Evolutionary conservation across 1,140 invertebrate genomes (phyloP), one percentile per base, ranked within the genome.

Genomic region (Drosophila nigrodunni): DNA sequence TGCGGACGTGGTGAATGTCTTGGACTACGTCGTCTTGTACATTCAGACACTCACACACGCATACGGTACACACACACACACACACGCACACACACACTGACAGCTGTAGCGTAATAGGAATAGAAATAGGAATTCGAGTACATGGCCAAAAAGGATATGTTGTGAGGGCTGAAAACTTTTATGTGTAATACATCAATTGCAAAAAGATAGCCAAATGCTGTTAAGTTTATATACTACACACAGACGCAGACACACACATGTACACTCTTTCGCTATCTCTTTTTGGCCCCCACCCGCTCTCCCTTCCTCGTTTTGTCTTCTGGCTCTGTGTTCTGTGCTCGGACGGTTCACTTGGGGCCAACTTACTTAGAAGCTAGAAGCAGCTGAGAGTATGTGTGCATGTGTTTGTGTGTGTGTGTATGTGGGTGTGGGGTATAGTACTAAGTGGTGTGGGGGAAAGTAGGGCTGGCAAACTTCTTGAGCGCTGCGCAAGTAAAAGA

Each of bases 151-250:
- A 57, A 57, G 43, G 34, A 66, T 72, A 30, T 74, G 76, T 75
- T 30, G 25, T 30, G 50, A 64, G 46, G 39, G 30, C 86, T 89
- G 81, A 86, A 89, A 89, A 89, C 86, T 89, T 88, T 88, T 89
- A 90, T 90, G 86, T 89, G 86, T 91, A 91, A 91, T 91, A 91
- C 89, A 91, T 91, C 89, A 91, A 91, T 91, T 91, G 89, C 89
- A 91, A 91, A 91, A 91, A 91, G 89, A 90, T 90, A 90, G 87
- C 87, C 87, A 90, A 90, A 89, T 90, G 86, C 86, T 86, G 81
- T 90, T 89, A 89, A 90, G 80, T 89, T 90, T 89, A 89, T 89
- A 89, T 90, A 89, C 85, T 90, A 85, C 81, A 85, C 65, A 81
- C 60, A 59, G 66, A 69, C 47, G 73, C 50, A 58, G 46, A 44